phyloP scores from a whole-genome alignment of 2,797 vertebrate species.

The Pelobates cultripes region DNA sequence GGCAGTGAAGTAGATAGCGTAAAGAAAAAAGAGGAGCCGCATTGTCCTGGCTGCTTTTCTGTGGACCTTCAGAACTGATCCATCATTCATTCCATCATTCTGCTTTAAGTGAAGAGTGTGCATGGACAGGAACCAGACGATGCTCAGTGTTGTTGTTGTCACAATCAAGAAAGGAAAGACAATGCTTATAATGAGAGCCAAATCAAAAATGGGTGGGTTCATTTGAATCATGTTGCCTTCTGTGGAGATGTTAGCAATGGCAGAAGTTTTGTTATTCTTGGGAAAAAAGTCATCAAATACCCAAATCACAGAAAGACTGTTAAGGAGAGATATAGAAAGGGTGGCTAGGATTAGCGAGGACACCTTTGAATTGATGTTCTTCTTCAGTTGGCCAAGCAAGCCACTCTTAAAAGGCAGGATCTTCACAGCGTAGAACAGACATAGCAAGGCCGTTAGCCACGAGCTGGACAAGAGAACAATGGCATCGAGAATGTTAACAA shows the following conservation, averaged over 20 bases:
- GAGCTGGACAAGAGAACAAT: background rate
- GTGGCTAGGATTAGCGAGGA: constrained; percentile 7
- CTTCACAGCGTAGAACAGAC: constrained; percentile 24
- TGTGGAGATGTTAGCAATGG: too few species aligned
- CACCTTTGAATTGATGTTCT: background rate
- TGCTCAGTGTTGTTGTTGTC: background rate
- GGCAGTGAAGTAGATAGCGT: too few species aligned
- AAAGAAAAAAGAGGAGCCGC: too few species aligned
- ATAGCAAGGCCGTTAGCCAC: constrained; percentile 24
- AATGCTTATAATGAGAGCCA: background rate
- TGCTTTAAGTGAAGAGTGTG: background rate
- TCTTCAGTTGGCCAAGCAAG: background rate
- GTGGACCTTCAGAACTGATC: too few species aligned
- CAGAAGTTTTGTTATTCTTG: too few species aligned
- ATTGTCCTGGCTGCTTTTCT: too few species aligned
- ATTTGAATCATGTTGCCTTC: too few species aligned
- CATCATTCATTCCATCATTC: too few species aligned
- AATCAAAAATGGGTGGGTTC: too few species aligned
- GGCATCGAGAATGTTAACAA: too few species aligned
- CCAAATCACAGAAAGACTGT: too few species aligned
- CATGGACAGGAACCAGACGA: background rate
- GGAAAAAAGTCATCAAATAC: too few species aligned
- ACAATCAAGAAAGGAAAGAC: constrained; percentile 1
- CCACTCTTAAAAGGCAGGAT: background rate
- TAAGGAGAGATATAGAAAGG: background rate